These are phyloP conservation scores for Toxotes chatareus DNA, from an alignment of 2,113 vertebrate species.

Conservation along the genomic window DNA sequence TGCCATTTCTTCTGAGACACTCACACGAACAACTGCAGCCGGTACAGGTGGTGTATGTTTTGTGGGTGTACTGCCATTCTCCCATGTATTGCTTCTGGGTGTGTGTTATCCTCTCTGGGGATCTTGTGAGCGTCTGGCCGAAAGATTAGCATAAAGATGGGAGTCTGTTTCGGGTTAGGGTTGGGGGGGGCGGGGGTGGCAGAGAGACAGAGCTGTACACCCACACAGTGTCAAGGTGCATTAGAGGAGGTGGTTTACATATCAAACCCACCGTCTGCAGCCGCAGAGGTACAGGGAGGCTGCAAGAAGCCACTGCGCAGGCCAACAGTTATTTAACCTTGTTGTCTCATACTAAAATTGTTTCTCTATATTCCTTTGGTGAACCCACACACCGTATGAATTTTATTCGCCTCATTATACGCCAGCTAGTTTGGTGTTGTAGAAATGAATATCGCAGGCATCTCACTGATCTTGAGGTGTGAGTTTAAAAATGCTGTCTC, in stretches of 20 bases:
- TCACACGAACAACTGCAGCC: not conserved
- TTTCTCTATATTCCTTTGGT: not conserved
- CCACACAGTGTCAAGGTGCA: slow-evolving; percentile 25
- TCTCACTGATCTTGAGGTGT: slow-evolving; percentile 4
- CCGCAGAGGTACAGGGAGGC: slow-evolving; percentile 14
- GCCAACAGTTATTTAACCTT: slow-evolving; percentile 38
- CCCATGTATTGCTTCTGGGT: not conserved
- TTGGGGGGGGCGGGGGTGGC: too few relatives aligned
- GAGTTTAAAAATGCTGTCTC: slow-evolving; percentile 7
- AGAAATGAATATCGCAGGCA: not conserved
- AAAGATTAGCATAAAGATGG: slow-evolving; percentile 53
- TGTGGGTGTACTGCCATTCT: slow-evolving; percentile 1
- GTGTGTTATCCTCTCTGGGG: slow-evolving; percentile 7
- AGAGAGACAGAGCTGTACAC: slow-evolving; percentile 26
- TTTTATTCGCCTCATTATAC: slow-evolving; percentile 17
- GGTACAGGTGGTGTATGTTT: not conserved
- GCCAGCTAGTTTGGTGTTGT: not conserved
- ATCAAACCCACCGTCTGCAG: slow-evolving; percentile 11
- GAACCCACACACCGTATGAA: not conserved
- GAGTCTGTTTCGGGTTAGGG: slow-evolving; percentile 10
- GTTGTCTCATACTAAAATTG: not conserved
- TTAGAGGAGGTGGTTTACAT: slow-evolving; percentile 34
- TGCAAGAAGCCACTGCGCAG: not conserved
- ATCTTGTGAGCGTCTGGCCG: slow-evolving; percentile 23
- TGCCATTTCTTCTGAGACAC: slow-evolving; percentile 9